These are phyloP conservation scores for Eristalis pertinax DNA, from an alignment of 2,888 invertebrate genomes.

Conservation along the genomic window DNA sequence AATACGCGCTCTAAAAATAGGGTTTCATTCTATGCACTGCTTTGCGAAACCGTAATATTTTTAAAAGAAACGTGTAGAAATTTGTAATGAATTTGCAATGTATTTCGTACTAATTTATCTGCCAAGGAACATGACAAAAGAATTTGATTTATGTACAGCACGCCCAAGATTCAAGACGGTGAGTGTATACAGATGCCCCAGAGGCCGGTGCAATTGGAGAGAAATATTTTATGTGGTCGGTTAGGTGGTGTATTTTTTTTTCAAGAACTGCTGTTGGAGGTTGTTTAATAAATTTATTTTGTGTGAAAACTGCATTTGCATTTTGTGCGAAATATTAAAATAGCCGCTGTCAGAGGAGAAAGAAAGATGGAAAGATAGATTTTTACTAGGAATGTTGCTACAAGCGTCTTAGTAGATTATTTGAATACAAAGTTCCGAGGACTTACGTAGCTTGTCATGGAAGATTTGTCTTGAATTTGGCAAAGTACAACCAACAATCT, in stretches of 20 bases:
- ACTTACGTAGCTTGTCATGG: not conserved
- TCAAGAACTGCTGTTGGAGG: slow-evolving; percentile 29
- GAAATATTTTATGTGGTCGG: slow-evolving; percentile 9
- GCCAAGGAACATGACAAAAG: slow-evolving; percentile 14
- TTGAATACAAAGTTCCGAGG: slow-evolving; percentile 10
- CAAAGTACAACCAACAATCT: slow-evolving; percentile 3
- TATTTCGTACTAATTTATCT: slow-evolving; percentile 35
- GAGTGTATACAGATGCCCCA: not conserved
- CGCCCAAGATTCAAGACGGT: not conserved
- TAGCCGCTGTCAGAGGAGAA: not conserved
- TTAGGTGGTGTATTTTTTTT: slow-evolving; percentile 4
- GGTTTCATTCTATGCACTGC: not conserved
- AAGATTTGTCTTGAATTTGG: slow-evolving; percentile 34
- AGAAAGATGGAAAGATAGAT: not conserved
- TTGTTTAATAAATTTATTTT: slow-evolving; percentile 6
- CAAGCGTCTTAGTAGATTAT: not conserved
- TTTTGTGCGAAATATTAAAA: not conserved
- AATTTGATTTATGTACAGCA: slow-evolving; percentile 42
- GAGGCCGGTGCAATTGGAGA: slow-evolving; percentile 9
- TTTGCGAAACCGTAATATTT: slow-evolving; percentile 10
- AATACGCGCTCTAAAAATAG: slow-evolving; percentile 26
- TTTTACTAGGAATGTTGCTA: not conserved
- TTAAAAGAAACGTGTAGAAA: slow-evolving; percentile 23
- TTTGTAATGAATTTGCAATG: slow-evolving; percentile 13
- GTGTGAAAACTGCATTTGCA: not conserved